These are phyloP conservation scores for Daphoenositta chrysoptera DNA, from an alignment of 2,113 vertebrate genomes.

Conservation along the genomic window DNA sequence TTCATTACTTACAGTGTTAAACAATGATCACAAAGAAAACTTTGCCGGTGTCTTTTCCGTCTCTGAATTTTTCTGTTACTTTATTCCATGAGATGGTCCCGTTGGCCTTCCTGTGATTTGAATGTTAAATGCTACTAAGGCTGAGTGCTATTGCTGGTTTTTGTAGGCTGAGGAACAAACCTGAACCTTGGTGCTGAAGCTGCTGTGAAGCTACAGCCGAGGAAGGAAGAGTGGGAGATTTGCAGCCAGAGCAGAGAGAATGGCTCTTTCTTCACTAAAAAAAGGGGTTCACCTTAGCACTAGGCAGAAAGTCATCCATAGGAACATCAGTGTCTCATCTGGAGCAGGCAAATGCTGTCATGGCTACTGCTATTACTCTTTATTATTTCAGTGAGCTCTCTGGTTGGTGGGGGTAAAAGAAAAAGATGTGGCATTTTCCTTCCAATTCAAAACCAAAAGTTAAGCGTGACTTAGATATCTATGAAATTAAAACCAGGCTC, in stretches of 20 bases:
- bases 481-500: background rate
- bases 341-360: background rate
- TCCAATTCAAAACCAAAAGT: background rate
- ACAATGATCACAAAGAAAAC: constrained; percentile 80
- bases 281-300: background rate
- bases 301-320: background rate
- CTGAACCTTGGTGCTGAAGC: background rate
- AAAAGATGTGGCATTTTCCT: background rate
- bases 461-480: background rate
- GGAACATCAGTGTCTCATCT: background rate
- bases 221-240: background rate
- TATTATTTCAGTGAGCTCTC: background rate
- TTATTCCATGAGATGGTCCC: constrained; percentile 16
- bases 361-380: background rate
- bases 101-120: constrained; percentile 38
- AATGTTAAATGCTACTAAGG: background rate
- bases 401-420: background rate
- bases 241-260: background rate
- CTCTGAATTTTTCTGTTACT: constrained; percentile 55
- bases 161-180: background rate
- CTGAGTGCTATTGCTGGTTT: background rate
- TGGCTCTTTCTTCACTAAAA: background rate
- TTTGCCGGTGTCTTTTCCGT: constrained; percentile 61
- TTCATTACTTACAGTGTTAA: constrained; percentile 81
- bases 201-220: background rate